Evolutionary conservation across 2,797 vertebrate genomes (phyloP), one percentile per base, ranked within the genome.

Genomic region (Bufotes viridis): DNA sequence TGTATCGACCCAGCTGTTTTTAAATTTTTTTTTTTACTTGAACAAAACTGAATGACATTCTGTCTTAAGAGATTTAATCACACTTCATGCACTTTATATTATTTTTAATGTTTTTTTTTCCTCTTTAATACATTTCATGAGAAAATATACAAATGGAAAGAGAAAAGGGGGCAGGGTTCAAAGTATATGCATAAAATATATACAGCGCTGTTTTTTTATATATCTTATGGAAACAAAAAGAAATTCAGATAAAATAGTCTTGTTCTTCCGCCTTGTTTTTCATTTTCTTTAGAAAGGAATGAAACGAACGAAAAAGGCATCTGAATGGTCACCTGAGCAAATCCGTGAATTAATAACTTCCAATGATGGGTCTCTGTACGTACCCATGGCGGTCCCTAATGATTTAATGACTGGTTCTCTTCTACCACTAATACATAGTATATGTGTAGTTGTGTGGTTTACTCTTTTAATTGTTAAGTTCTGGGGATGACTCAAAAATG

Each of bases 21-120:
- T 57, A 29, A 51, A 65, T 61, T 80, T 84, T 88, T 84, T 84
- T 63, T 88, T 88, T 69, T 63, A 86, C 84, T 89, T 89, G 88
- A 89, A 89, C 84, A 89, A 86, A 79, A 58, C 80, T 82, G 72
- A 89, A 86, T 86, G 61, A 53, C 61, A 60, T 61, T 81, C 67
- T 65, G 57, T 72, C 34, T 88, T 85, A 49, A 76, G 83, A 86
- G 86, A 83, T 84, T 74, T 89, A 83, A 89, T 82, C 84, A 86
- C 80, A 89, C 80, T 86, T 76, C 84, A 87, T 89, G 88, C 88
- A 89, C 88, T 89, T 89, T 89, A 89, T 89, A 89, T 86, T 89
- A 79, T 70, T 85, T 89, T 82, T 51, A 63, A 58, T n/a, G 42
- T 34, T 34, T 29, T 70, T 88, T 53, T 84, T 76, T 82, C n/a